phyloP scores from a whole-genome alignment of 2,888 invertebrate species.

The Drosophila macrospina region DNA sequence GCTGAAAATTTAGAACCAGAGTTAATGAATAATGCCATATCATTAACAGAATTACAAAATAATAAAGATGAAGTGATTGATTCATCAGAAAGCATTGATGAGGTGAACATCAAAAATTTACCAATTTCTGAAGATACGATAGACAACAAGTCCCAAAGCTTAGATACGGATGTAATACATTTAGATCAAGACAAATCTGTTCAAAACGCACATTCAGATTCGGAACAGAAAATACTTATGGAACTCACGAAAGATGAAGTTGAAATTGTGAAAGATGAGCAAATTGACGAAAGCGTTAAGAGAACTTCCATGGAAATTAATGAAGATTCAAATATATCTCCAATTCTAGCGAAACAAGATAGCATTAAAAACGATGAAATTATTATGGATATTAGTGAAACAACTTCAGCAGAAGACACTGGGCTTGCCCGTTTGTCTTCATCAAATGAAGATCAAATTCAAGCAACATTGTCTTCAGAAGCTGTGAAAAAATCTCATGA shows the following conservation, averaged over 20 bases:
- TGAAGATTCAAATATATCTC: neutral
- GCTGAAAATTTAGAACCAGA: neutral
- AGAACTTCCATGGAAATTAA: no score
- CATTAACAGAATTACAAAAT: neutral
- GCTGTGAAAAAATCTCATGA: neutral
- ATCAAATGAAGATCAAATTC: neutral
- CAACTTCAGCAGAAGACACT: neutral
- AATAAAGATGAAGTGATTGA: no score
- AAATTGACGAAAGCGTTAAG: neutral
- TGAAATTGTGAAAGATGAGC: neutral
- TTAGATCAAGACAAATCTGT: neutral
- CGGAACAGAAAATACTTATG: neutral
- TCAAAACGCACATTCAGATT: neutral
- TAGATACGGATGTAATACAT: neutral
- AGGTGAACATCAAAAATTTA: neutral
- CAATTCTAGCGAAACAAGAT: neutral
- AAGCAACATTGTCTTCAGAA: neutral
- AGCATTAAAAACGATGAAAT: neutral
- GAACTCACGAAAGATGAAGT: neutral
- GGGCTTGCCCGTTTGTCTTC: neutral
- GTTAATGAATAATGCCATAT: neutral
- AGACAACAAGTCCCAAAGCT: neutral
- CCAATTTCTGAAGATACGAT: neutral
- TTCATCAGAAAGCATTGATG: neutral
- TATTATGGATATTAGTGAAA: neutral